phyloP scores from a whole-genome alignment of 2,888 invertebrate genomes.

The Acrocyrtus sp. region DNA sequence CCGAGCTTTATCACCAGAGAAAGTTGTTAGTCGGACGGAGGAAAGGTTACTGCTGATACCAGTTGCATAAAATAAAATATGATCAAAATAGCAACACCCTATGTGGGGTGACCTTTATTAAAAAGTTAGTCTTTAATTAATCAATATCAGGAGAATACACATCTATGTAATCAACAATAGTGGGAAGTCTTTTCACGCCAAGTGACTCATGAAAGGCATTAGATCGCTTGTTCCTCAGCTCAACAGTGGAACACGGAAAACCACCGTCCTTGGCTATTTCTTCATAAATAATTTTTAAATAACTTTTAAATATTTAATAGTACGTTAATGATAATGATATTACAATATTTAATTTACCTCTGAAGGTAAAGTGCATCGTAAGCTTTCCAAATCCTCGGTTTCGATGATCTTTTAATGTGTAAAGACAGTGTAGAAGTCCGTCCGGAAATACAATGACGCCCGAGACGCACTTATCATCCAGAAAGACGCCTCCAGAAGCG shows the following conservation, averaged over 20 bases:
- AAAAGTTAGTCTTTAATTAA: too few relatives aligned
- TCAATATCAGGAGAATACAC: too few relatives aligned
- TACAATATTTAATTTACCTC: too few relatives aligned
- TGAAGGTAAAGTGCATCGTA: constrained; percentile 29
- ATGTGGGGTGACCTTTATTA: too few relatives aligned
- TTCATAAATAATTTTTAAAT: constrained; percentile 17
- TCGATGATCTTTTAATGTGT: constrained; percentile 29
- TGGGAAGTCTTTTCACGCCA: constrained; percentile 20
- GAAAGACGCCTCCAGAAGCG: constrained; percentile 32
- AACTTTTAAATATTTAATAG: too few relatives aligned
- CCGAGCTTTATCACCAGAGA: too few relatives aligned
- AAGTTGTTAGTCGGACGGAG: too few relatives aligned
- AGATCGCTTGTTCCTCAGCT: constrained; percentile 10
- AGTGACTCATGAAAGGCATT: constrained; percentile 18
- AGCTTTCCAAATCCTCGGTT: constrained; percentile 32
- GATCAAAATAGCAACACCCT: too few relatives aligned
- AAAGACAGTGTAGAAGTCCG: constrained; percentile 22
- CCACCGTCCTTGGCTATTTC: constrained; percentile 24
- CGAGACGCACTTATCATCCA: constrained; percentile 35
- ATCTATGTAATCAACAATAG: too few relatives aligned
- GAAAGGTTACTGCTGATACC: too few relatives aligned
- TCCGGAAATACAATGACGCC: constrained; percentile 13
- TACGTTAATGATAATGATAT: too few relatives aligned
- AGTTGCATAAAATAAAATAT: too few relatives aligned
- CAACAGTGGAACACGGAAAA: constrained; percentile 28